Percentiles rank a stretch among this genome's conserved stretches.
These are phyloP conservation scores for Coregonus ussuriensis DNA, from an alignment of 2,797 vertebrate species.

Conservation along the genomic window DNA sequence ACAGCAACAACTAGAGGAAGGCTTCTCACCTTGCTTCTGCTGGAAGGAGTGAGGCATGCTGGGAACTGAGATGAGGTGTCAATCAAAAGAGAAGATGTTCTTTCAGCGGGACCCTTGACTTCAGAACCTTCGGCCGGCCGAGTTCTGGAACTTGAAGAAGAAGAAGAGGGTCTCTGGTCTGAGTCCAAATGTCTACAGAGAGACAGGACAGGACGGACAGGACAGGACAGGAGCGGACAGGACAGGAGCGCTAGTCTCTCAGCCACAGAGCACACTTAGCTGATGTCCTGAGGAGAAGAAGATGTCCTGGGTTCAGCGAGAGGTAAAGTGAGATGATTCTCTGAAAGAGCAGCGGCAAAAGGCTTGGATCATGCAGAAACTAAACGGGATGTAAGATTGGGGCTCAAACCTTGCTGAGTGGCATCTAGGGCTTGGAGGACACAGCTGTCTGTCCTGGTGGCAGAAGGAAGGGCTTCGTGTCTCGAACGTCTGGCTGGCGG, in stretches of 20 bases:
- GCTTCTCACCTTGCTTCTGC: slow-evolving; percentile 75
- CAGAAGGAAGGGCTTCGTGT: slow-evolving; percentile 32
- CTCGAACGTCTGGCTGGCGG: slow-evolving; percentile 18
- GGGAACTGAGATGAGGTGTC: slow-evolving; percentile 60
- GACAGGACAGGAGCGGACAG: background rate
- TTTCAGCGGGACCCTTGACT: slow-evolving; percentile 41
- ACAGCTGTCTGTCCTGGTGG: slow-evolving; percentile 45
- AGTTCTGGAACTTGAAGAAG: slow-evolving; percentile 39
- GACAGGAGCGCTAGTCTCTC: slow-evolving; percentile 2
- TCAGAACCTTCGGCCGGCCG: slow-evolving; percentile 35
- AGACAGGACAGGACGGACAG: background rate
- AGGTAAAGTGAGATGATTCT: slow-evolving; percentile 25
- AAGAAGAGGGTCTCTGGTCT: slow-evolving; percentile 37
- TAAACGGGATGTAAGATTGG: slow-evolving; percentile 24
- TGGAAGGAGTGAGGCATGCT: slow-evolving; percentile 77
- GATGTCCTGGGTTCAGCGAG: slow-evolving; percentile 46
- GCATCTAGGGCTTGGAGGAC: slow-evolving; percentile 51
- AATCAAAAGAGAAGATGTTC: slow-evolving; percentile 38
- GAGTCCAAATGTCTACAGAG: slow-evolving; percentile 16
- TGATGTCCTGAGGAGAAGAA: slow-evolving; percentile 31
- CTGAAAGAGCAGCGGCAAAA: slow-evolving; percentile 38
- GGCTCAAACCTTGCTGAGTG: slow-evolving; percentile 37
- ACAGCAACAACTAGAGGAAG: background rate
- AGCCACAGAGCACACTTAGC: slow-evolving; percentile 41
- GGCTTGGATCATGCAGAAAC: slow-evolving; percentile 42